Evolutionary conservation across 2,888 invertebrate species (phyloP).

Genomic region (Folsomia manolachei): DNA sequence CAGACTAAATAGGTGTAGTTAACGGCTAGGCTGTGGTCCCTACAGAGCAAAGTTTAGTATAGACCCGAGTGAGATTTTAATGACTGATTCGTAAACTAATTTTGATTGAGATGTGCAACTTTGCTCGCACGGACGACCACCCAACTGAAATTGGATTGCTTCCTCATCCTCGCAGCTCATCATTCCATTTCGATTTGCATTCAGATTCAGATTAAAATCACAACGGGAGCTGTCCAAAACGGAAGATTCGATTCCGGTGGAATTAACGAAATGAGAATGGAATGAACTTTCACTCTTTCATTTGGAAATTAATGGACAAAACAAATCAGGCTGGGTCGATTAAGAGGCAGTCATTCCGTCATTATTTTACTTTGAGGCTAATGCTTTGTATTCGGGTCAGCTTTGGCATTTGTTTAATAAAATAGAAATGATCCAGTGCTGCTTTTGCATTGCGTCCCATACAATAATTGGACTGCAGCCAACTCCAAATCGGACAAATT

Average conservation of each 20-base stretch:
- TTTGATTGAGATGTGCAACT: slow-evolving; percentile 10
- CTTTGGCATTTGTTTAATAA: no score
- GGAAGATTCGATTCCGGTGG: not conserved
- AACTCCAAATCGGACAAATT: no score
- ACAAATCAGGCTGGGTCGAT: not conserved
- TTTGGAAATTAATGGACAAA: not conserved
- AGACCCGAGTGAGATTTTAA: slow-evolving; percentile 1
- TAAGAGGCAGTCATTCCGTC: not conserved
- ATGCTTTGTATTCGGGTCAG: no score
- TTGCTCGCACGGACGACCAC: not conserved
- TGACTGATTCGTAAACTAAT: slow-evolving; percentile 1
- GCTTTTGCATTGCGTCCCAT: no score
- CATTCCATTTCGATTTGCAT: slow-evolving; percentile 10
- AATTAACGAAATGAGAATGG: slow-evolving; percentile 1
- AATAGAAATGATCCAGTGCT: no score
- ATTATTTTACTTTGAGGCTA: no score
- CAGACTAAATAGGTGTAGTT: not conserved
- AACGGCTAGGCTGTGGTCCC: not conserved
- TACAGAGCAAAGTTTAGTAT: no score
- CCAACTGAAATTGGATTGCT: not conserved
- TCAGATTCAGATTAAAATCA: slow-evolving; percentile 10
- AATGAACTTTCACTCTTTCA: not conserved
- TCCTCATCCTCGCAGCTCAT: no score
- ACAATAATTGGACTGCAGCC: no score
- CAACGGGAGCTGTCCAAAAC: slow-evolving; percentile 6